A percentile compares a stretch with the other conserved stretches of the same genome.
These are phyloP conservation scores for Tetrax tetrax DNA, from an alignment of 2,113 vertebrate species.

Conservation along the genomic window DNA sequence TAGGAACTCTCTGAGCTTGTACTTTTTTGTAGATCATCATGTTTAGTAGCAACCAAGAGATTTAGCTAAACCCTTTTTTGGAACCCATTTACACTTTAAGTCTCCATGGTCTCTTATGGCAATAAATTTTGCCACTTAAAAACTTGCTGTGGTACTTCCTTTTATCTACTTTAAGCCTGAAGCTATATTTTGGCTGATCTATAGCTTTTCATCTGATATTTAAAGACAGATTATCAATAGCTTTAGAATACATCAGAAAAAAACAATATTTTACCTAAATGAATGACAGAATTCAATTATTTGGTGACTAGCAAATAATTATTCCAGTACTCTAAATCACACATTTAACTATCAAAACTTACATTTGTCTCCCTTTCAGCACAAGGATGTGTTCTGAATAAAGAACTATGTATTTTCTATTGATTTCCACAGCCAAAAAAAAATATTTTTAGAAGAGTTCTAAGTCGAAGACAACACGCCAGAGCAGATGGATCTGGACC, in stretches of 20 bases:
- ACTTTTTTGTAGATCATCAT: not conserved
- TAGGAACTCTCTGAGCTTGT: not conserved
- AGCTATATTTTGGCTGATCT: not conserved
- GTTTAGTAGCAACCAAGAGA: not conserved
- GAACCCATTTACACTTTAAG: not conserved
- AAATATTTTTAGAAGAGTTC: not conserved
- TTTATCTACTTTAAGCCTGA: not conserved
- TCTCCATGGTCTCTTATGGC: not conserved
- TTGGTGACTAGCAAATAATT: not conserved
- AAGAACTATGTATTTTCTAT: not conserved
- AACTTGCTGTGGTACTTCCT: not conserved
- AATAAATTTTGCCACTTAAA: not conserved
- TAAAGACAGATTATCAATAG: not conserved
- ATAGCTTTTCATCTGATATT: not conserved
- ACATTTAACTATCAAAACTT: not conserved
- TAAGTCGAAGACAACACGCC: not conserved
- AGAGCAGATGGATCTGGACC: not conserved
- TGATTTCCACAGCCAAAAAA: fast-evolving
- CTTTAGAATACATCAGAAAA: not conserved
- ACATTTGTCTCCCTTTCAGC: not conserved
- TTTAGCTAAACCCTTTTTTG: not conserved
- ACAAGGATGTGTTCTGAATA: not conserved
- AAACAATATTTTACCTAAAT: not conserved
- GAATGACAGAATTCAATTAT: not conserved
- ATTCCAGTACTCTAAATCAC: not conserved